Evolutionary conservation across 2,888 invertebrate species (phyloP), one percentile per base, ranked within the genome.

Genomic region (Agrochola litura): DNA sequence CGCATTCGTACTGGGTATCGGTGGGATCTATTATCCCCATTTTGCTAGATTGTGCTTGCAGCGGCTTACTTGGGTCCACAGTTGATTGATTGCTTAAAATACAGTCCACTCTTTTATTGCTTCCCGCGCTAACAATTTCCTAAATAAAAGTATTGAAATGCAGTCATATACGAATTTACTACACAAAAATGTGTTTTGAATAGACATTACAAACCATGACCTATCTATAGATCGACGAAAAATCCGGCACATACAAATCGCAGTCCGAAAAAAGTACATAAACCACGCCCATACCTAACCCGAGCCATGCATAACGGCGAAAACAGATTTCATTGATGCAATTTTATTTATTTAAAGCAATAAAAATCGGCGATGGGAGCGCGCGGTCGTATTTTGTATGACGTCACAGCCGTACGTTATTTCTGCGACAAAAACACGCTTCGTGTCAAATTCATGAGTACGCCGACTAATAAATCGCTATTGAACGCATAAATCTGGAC

Each of bases 321-420:
- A 86, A 84, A 84, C 88, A 81, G 85, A 89, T 89, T 88, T 86
- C 89, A 89, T 89, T 89, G 88, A 90, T 89, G 88, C 88, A 88
- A 79, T 89, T 91, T 91, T 91, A 92, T 92, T 91, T 92, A 91
- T 92, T 90, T 88, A 85, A 83, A 82, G 86, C 92, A 89, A 91
- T 92, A 90, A 91, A 91, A 88, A 86, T 84, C 81, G 25, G 56
- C 80, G 77, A 86, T 86, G 86, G 77, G 67, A 85, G 85, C 86
- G 81, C 83, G 83, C 61, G 79, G 77, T 86, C 84, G 89, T 92
- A 91, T 91, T 89, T 92, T 80, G 89, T 81, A 79, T 89, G 89
- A 89, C 91, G 90, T 92, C 92, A 91, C 83, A 83, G 74, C 81
- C 90, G 90, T 87, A 83, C 91, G 90, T 91, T 91, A 90, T 91